A percentile compares a stretch with the other conserved stretches of the same genome.
Conservation (phyloP, 2,888 invertebrate species). For the Gerris lacustris region DNA sequence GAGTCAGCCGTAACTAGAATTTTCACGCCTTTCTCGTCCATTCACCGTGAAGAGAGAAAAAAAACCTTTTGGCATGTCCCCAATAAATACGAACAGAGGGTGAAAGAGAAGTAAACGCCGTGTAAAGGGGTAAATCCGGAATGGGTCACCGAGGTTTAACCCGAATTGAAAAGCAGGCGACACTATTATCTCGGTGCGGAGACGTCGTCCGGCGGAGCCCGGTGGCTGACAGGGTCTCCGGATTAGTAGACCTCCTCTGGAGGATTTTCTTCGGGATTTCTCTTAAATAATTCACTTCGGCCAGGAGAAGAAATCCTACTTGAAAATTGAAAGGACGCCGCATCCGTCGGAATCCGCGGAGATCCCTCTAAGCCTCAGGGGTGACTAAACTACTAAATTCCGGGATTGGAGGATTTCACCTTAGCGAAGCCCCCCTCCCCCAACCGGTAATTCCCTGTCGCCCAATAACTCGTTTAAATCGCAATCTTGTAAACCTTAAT, state of each 20-base stretch:
- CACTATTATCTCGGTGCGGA: neutral
- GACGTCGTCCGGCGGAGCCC: too few relatives aligned
- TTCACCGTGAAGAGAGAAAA: too few relatives aligned
- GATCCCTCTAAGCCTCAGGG: neutral
- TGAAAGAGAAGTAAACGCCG: neutral
- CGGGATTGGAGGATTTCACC: neutral
- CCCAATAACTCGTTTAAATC: neutral
- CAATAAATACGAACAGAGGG: neutral
- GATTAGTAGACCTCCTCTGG: too few relatives aligned
- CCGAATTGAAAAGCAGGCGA: neutral
- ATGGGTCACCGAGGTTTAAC: neutral
- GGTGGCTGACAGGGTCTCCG: too few relatives aligned
- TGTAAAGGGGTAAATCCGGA: neutral
- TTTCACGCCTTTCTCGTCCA: too few relatives aligned
- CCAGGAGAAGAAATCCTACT: neutral
- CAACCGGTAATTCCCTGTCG: neutral
- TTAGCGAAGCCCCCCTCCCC: too few relatives aligned
- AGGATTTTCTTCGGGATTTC: neutral
- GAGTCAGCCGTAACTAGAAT: too few relatives aligned
- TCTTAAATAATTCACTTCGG: neutral
- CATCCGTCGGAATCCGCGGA: neutral
- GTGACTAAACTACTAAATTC: neutral
- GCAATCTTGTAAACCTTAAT: constrained; percentile 1
- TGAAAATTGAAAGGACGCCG: constrained; percentile 1
- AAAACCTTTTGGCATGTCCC: neutral